phyloP scores from a whole-genome alignment of 2,113 vertebrate species.

The Spea bombifrons region DNA sequence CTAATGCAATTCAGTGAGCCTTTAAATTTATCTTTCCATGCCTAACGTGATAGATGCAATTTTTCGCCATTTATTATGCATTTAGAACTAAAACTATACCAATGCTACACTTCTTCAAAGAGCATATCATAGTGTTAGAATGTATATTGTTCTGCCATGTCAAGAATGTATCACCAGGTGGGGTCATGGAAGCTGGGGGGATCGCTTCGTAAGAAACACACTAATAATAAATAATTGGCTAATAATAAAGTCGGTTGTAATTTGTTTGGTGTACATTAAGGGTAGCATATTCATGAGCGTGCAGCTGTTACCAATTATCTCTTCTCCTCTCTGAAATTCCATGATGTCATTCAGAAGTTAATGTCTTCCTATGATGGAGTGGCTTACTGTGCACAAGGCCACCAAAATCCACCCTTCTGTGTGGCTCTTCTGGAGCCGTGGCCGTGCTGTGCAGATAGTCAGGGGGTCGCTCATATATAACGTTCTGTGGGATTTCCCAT shows the following conservation, averaged over 20 bases:
- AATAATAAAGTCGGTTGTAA: not conserved
- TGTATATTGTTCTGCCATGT: no score
- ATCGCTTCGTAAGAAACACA: no score
- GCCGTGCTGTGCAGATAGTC: not conserved
- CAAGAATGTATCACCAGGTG: no score
- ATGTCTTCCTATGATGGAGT: not conserved
- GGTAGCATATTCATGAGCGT: not conserved
- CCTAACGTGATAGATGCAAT: no score
- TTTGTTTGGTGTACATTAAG: not conserved
- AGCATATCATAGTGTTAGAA: no score
- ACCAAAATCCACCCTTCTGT: not conserved
- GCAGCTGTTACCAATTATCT: constrained; percentile 18
- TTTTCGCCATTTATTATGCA: no score
- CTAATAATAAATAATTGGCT: no score
- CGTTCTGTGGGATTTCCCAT: not conserved
- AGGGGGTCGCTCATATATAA: not conserved
- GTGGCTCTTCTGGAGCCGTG: not conserved
- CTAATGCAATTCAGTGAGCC: no score
- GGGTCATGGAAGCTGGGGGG: no score
- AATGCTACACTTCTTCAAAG: no score
- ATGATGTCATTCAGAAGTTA: constrained; percentile 4
- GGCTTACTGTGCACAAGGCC: not conserved
- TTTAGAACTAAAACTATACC: no score
- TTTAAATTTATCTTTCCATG: no score
- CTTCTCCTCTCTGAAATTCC: not conserved